phyloP scores from a whole-genome alignment of 2,888 invertebrate genomes.

The Rhingia campestris region DNA sequence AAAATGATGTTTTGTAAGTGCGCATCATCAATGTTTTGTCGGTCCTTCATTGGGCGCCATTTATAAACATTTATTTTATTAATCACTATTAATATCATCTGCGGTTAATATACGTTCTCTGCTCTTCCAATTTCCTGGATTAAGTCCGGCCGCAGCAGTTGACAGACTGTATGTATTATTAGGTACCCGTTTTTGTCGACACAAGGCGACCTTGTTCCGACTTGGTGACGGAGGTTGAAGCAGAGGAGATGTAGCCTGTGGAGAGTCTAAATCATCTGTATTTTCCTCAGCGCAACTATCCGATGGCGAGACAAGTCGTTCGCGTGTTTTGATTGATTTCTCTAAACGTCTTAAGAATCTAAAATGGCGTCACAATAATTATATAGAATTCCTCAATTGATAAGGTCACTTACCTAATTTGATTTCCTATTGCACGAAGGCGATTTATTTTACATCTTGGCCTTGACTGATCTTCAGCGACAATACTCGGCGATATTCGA shows the following conservation, averaged over 20 bases:
- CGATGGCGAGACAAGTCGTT: slow-evolving; percentile 83
- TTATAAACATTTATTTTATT: slow-evolving; percentile 44
- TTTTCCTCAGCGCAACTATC: slow-evolving; percentile 84
- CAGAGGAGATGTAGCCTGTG: slow-evolving; percentile 87
- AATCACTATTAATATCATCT: slow-evolving; percentile 78
- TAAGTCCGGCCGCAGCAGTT: slow-evolving; percentile 75
- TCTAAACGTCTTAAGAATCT: slow-evolving; percentile 89
- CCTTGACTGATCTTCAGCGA: slow-evolving; percentile 82
- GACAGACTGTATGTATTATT: slow-evolving; percentile 76
- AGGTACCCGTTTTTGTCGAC: slow-evolving; percentile 78
- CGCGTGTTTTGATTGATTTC: slow-evolving; percentile 87
- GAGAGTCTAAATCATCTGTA: slow-evolving; percentile 86
- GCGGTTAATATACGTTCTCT: slow-evolving; percentile 77
- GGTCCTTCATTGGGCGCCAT: slow-evolving; percentile 2
- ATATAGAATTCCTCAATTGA: not conserved
- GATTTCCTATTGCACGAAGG: slow-evolving; percentile 89
- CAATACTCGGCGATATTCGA: slow-evolving; percentile 85
- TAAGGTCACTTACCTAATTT: slow-evolving; percentile 86
- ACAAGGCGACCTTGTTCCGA: slow-evolving; percentile 77
- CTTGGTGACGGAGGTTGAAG: slow-evolving; percentile 77
- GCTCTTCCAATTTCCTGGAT: slow-evolving; percentile 77
- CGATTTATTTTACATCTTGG: slow-evolving; percentile 86
- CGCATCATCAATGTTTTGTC: not conserved
- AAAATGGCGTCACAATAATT: slow-evolving; percentile 28
- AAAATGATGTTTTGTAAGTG: too few relatives aligned